These are phyloP conservation scores for Saxidomus purpurata DNA, from an alignment of 1,140 invertebrate genomes.

Conservation along the genomic window DNA sequence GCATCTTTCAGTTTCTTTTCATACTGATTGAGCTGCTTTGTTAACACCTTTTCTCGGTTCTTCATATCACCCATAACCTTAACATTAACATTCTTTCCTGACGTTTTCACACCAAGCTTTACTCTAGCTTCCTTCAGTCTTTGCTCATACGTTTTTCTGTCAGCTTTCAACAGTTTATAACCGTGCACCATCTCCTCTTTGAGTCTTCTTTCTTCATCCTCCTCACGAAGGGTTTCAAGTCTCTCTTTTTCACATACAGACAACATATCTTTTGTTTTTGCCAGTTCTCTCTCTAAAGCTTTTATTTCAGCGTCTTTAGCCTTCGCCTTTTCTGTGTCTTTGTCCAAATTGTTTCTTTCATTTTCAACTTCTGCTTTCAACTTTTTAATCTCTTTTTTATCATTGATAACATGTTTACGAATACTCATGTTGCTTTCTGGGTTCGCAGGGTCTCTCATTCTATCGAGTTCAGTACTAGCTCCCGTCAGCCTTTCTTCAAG, in stretches of 20 bases:
- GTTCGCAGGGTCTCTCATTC: constrained; percentile 61
- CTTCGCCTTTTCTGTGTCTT: constrained; percentile 6
- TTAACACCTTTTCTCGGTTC: constrained; percentile 7
- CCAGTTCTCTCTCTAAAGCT: constrained; percentile 50
- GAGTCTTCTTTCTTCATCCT: constrained; percentile 38
- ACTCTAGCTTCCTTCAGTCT: constrained; percentile 52
- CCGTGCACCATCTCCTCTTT: constrained; percentile 36
- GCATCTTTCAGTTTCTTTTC: constrained; percentile 57
- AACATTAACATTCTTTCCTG: constrained; percentile 40
- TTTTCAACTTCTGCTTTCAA: constrained; percentile 46
- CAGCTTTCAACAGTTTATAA: constrained; percentile 34
- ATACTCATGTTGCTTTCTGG: constrained; percentile 58
- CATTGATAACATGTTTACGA: constrained; percentile 46
- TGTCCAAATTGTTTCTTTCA: not conserved
- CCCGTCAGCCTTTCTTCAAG: constrained; percentile 57
- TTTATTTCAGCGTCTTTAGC: constrained; percentile 45
- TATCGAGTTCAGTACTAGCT: constrained; percentile 37
- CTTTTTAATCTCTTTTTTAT: constrained; percentile 63
- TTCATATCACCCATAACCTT: constrained; percentile 43
- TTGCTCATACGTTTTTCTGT: constrained; percentile 53
- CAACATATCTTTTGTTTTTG: constrained; percentile 37
- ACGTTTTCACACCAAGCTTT: constrained; percentile 40
- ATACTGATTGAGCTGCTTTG: constrained; percentile 42
- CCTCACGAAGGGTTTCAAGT: not conserved
- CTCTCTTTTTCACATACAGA: constrained; percentile 48